Base-by-base conservation (phyloP, 23 tunicate species). In the Ascidia mentula region DNA sequence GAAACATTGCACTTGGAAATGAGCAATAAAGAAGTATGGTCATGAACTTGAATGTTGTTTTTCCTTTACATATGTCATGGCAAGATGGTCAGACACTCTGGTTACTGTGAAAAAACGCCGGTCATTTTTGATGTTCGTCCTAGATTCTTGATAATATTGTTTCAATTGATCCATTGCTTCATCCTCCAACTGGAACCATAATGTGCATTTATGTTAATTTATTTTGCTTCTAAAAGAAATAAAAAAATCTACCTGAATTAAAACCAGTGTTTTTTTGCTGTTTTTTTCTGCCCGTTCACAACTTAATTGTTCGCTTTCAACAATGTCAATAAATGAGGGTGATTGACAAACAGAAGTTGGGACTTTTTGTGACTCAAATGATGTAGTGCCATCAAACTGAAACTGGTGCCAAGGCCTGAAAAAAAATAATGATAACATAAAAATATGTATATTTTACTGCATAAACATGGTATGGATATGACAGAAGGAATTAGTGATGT, bases 111-210 rank as follows among this genome's bases (percentile, higher is more conserved):
- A 81, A 32, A 75, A 81, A 20, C 37, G 72, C 33, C 60, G 26
- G 38, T 75, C 77, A 40, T 32, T 69, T 31, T 28, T 39, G 45
- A 37, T 75, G 34, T 40, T 31, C 38, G 38, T 69, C n/a, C 46
- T 36, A 30, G 74, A 45, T 22, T 72, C 15, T 73, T 88, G 82
- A 32, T 88, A 88, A 72, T 28, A 70, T 7, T 20, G 31, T 77
- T 82, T 88, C 69, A 88, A 38, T 80, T 88, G 87, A 4, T 77
- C 76, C 87, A 88, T 88, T 30, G 92, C 92, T 45, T 69, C 60
- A 18, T 88, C 92, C 72, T 88, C 92, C 37, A 82, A 60, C 92
- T 87, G 40, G 36, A 36, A 36, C 12, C 34, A 28, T 0, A 0
- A 72, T 24, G 35, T 69, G 53, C 53, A n/a, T n/a, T 42, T 42